Evolutionary conservation across 2,113 vertebrate species (phyloP).

Genomic region (Leptobrachium leishanense): DNA sequence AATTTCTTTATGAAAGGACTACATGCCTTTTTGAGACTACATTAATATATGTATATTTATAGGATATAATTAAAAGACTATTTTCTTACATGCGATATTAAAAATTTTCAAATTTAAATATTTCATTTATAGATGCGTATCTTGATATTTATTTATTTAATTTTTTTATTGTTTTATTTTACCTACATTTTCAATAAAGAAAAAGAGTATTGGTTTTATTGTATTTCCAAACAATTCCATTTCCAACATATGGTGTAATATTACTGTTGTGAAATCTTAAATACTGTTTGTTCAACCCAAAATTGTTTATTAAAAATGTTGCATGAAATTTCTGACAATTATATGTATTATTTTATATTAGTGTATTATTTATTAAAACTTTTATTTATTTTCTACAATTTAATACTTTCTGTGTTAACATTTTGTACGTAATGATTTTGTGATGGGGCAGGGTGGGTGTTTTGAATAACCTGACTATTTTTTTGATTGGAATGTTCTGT

Average conservation of each 20-base stretch:
- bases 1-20: neutral
- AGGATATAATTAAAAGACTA: neutral
- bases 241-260: slow-evolving; percentile 18
- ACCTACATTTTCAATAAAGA: slow-evolving; percentile 41
- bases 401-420: slow-evolving; percentile 31
- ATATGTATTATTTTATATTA: slow-evolving; percentile 21
- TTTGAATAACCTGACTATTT: neutral
- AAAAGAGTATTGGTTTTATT: slow-evolving; percentile 24
- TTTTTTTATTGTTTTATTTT: neutral
- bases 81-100: neutral
- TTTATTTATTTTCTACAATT: slow-evolving; percentile 32
- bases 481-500: slow-evolving; percentile 45
- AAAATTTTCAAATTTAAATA: neutral
- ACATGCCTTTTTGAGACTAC: neutral
- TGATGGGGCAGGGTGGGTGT: neutral
- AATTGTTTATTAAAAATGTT: slow-evolving; percentile 35
- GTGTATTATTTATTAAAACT: neutral
- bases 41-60: neutral
- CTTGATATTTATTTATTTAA: neutral
- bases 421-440: slow-evolving; percentile 31
- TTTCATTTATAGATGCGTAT: too few species aligned
- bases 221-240: slow-evolving; percentile 3
- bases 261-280: slow-evolving; percentile 38
- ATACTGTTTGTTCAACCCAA: slow-evolving; percentile 23
- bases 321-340: slow-evolving; percentile 35